These are phyloP conservation scores for Neosilurus mollespiculum DNA, from an alignment of 2,797 vertebrate genomes.

Conservation along the genomic window DNA sequence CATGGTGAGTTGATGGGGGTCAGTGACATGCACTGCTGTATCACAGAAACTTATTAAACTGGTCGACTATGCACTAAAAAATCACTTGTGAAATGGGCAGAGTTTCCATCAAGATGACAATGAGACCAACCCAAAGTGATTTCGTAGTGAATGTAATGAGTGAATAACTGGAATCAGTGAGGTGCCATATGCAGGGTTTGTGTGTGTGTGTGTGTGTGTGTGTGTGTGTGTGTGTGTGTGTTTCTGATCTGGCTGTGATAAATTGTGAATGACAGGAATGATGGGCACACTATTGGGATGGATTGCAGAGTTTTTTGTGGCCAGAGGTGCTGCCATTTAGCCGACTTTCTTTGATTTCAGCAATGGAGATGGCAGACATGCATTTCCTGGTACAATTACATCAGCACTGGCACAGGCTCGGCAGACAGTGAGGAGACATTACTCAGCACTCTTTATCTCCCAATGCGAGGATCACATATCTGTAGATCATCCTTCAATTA, in stretches of 20 bases:
- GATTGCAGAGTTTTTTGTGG: background rate
- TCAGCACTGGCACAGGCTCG: conserved; percentile 73
- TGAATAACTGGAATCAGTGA: conserved; percentile 16
- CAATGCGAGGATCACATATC: conserved; percentile 33
- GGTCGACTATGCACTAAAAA: conserved; percentile 48
- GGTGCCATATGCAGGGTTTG: background rate
- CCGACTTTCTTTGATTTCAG: conserved; percentile 66
- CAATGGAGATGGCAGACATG: conserved; percentile 70
- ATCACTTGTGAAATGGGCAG: conserved; percentile 45
- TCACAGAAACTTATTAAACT: conserved; percentile 64
- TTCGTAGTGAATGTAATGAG: conserved; percentile 36
- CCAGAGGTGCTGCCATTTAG: conserved; percentile 55
- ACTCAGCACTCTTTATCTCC: conserved; percentile 71
- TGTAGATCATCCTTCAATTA: conserved; percentile 43
- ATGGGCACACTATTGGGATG: conserved; percentile 7
- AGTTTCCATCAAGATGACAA: conserved; percentile 27
- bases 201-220: too few species aligned
- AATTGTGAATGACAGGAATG: conserved; percentile 20
- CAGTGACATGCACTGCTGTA: conserved; percentile 61
- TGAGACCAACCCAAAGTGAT: conserved; percentile 42
- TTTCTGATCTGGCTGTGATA: conserved; percentile 12
- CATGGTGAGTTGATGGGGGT: conserved; percentile 64
- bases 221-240: conserved; percentile 4
- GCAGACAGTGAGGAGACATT: conserved; percentile 71
- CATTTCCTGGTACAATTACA: conserved; percentile 76